phyloP scores from a whole-genome alignment of 1,140 invertebrate species.

The Idris sp. region DNA sequence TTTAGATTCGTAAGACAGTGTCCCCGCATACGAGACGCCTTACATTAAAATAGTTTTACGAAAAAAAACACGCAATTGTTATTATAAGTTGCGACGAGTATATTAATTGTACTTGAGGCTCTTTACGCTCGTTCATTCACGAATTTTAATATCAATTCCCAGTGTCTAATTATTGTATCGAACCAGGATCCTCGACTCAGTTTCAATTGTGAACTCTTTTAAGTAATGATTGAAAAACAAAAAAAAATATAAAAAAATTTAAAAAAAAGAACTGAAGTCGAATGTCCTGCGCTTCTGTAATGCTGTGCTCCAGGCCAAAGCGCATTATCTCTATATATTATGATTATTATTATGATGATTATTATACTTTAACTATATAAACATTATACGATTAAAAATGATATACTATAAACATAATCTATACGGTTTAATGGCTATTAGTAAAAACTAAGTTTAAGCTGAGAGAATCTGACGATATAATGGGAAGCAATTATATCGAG shows the following conservation, averaged over 20 bases:
- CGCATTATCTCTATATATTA: constrained; percentile 73
- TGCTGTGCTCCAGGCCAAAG: constrained; percentile 69
- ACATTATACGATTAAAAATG: constrained; percentile 60
- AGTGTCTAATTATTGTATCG: constrained; percentile 61
- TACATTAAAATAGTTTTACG: constrained; percentile 68
- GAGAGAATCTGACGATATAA: constrained; percentile 55
- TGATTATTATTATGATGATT: constrained; percentile 18
- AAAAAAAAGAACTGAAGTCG: constrained; percentile 53
- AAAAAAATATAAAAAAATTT: neutral
- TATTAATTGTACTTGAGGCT: constrained; percentile 60
- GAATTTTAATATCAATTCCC: constrained; percentile 49
- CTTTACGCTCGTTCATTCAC: constrained; percentile 73
- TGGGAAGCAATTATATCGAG: constrained; percentile 64
- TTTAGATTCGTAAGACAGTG: constrained; percentile 77
- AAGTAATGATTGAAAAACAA: neutral
- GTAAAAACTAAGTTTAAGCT: constrained; percentile 50
- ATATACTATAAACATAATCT: constrained; percentile 63
- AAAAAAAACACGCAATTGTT: constrained; percentile 61
- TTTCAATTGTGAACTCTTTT: neutral
- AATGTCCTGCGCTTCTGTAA: constrained; percentile 60
- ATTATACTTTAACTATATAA: constrained; percentile 59
- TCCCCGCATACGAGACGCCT: constrained; percentile 66
- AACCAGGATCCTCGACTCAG: constrained; percentile 59
- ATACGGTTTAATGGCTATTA: constrained; percentile 61
- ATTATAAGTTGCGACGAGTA: constrained; percentile 61